Base-by-base conservation (phyloP, 2,797 vertebrate species). In the Yasuhikotakia modesta region DNA sequence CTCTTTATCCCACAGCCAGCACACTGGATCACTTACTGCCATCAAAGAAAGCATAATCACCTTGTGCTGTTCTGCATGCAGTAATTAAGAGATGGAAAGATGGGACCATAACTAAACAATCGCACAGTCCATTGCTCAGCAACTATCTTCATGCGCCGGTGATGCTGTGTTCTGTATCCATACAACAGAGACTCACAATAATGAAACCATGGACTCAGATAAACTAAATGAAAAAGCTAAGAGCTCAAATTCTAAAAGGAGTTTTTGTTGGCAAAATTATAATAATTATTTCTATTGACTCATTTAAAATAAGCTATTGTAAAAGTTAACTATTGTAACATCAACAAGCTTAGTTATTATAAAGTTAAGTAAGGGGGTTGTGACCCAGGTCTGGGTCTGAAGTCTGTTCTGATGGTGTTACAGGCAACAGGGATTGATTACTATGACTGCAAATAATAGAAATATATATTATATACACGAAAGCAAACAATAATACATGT, bases 1-100 rank as follows among this genome's bases (percentile, higher is more conserved):
- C 88, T 89, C 89, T 95, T 90, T 95, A 87, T 93, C 91, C 58
- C 14, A 53, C 82, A 83, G 94, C 94, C 94, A 96, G 92, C 81
- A 85, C 75, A 81, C 83, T 19, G 79, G 91, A 92, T 93, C 90
- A 86, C 89, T 93, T 93, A 91, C 93, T 87, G 22, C 39, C 89
- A 94, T 91, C 91, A 94, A 92, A 94, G 90, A 90, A 91, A 80
- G 87, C 53, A 75, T 84, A 84, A 91, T 90, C 89, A 89, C 68
- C 84, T 81, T 68, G 76, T 84, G 87, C 86, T 87, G 78, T 16
- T 75, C 24, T 78, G 61, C 60, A 19, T 80, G 74, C 32, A 81
- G 57, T 76, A 69, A 72, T 60, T 45, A 79, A 78, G 65, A 73
- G 55, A 61, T 64, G 39, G 24, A 70, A 30, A 70, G 45, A 77